Evolutionary conservation across 2,113 vertebrate genomes (phyloP), one percentile per base, ranked within the genome.

Genomic region (Nymphicus hollandicus): DNA sequence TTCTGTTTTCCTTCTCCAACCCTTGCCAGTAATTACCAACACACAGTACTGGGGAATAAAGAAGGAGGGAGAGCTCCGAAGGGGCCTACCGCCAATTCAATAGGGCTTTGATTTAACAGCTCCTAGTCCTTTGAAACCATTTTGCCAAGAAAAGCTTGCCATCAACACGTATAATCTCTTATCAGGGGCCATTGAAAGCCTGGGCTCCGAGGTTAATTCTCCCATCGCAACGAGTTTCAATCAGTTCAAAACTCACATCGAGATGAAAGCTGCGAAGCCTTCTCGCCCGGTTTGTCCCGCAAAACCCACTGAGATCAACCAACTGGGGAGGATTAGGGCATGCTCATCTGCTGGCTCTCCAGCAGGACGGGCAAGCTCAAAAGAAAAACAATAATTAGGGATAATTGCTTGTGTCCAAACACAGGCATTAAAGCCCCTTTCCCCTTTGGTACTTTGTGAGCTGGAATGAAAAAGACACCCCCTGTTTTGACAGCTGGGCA

Each of bases 351-450:
- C 98, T 98, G 98, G 99, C 99, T 99, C 98, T 99, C 98, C 99
- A 98, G 98, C 98, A 97, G 98, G 99, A 99, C 98, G 98, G 98
- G 98, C 98, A 99, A 98, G 98, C 99, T 99, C 99, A 99, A 99
- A 99, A 99, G 99, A 99, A 99, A 99, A 99, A 99, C 99, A 99
- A 99, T 99, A 99, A 99, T 99, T 99, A 99, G 99, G 99, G 99
- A 99, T 99, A 99, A 99, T 99, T 99, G 99, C 99, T 99, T 99
- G 99, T 99, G 99, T 99, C 99, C 99, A 99, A 99, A 99, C 99
- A 99, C 98, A 98, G 98, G 98, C 98, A 98, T 99, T 99, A 99
- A 99, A 99, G 98, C 98, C 98, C 98, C 98, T 98, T 98, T 97
- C 97, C 97, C 97, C 98, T 98, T 99, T 98, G 98, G 99, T 99